These are phyloP conservation scores for Euphonia xanthogaster DNA, from an alignment of 2,797 vertebrate species.

Conservation along the genomic window DNA sequence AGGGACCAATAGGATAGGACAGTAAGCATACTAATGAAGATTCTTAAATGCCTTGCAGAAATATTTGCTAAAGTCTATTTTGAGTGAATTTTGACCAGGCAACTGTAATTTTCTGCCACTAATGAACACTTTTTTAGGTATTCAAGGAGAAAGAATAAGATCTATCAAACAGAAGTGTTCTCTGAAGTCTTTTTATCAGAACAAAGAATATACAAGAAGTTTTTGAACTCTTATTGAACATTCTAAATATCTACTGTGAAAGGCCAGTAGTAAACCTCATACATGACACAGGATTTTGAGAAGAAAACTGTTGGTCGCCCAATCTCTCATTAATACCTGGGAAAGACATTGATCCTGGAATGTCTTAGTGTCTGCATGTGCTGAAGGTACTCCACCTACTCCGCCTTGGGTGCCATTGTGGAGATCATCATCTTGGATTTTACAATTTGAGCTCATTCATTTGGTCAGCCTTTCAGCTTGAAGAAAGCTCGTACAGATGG, in stretches of 20 bases:
- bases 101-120: not conserved
- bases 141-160: not conserved
- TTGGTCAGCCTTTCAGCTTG: not conserved
- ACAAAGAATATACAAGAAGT: not conserved
- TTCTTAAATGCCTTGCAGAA: not conserved
- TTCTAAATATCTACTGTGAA: not conserved
- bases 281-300: not conserved
- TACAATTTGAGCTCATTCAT: not conserved
- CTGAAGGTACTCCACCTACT: not conserved
- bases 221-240: not conserved
- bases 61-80: not conserved
- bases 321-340: not conserved
- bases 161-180: not conserved
- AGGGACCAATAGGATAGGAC: not conserved
- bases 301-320: not conserved
- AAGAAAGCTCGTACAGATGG: not conserved
- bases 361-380: fast-evolving
- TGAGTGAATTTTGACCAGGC: not conserved
- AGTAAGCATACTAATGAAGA: not conserved
- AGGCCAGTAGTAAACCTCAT: not conserved
- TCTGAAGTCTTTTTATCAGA: not conserved
- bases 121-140: not conserved
- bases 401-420: not conserved
- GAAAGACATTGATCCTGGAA: not conserved
- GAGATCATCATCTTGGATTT: not conserved